Base-by-base conservation (phyloP, 1,140 invertebrate genomes). In the Nebria ingens region DNA sequence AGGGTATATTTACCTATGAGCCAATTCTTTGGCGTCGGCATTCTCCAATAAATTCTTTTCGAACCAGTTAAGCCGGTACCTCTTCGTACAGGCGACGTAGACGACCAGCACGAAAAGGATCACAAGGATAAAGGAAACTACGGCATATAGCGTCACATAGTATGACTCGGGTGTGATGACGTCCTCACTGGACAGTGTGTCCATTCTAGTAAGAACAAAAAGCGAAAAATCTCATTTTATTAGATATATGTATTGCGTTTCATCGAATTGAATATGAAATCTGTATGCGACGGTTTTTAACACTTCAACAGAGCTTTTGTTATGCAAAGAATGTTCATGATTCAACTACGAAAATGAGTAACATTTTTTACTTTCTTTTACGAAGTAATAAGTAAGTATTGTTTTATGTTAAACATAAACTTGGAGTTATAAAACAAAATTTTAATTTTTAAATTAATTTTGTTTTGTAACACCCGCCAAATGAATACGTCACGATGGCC, bases 51-150 rank as follows among this genome's bases (percentile, higher is more conserved):
- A 58, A 61, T 75, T 77, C 51, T 76, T 74, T 59, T 77, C 75
- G 56, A 76, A 77, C 75, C 75, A 76, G 60, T 77, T 77, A 3
- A 77, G 64, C n/a, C 71, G 68, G 57, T 76, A 75, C 21, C 70
- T 66, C n/a, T 66, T 68, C 2, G 71, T 70, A 59, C 74, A 77
- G 11, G 72, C 72, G 29, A 74, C 68, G 40, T 76, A 76, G 0
- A 76, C 56, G 1, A 72, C 59, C 0, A 72, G 64, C 12, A 73
- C 68, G 1, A 75, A 53, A 0, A 75, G 62, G 19, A 61, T 55
- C 12, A 60, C 51, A 42, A 50, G 56, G 17, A 56, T 22, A 38
- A 68, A 65, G 1, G 66, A 68, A 0, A 62, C 42, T 11, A 65
- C 57, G 0, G 58, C 64, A 42, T 65, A 68, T 2, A 66, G 53